Base-by-base conservation (phyloP, 2,797 vertebrate genomes). In the Acipenser transmontanus region DNA sequence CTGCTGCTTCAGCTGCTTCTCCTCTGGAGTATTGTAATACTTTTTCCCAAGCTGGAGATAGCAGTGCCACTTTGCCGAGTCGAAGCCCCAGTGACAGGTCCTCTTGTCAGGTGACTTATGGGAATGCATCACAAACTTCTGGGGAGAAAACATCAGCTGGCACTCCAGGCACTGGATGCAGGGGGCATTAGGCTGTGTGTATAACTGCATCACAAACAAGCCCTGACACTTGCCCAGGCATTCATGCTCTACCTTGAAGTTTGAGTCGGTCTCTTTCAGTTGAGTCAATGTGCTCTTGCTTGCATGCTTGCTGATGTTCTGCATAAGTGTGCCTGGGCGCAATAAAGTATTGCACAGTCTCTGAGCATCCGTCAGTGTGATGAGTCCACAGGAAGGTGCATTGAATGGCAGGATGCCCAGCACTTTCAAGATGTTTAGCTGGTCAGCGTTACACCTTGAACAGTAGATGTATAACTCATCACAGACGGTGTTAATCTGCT, bases 21-120 rank as follows among this genome's bases (percentile, higher is more conserved):
- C 95, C 82, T 97, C 92, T 1, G 94, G 88, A 0, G 92, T 94
- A 4, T 89, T 93, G n/a, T 86, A 74, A 84, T 96, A 95, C 84
- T 97, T 95, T 81, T 90, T 93, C 85, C 95, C 95, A 70, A 98
- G 82, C 47, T 98, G 95, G 79, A 99, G 85, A 75, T 99, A 98
- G 80, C 93, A 93, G 73, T 94, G 89, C 97, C 96, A 98, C 85
- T 97, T 97, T 76, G 95, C 92, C 0, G 96, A 98, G 69, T 99
- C 97, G 81, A 99, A 99, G 0, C 97, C 97, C 97, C 96, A 98
- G 82, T 98, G 97, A 75, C 96, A 97, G 69, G 97, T 99, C 86
- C 96, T 91, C 88, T 98, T 98, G 86, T 98, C 95, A 0, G 92
- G 93, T 65, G 93, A 91, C 68, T 95, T 92, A 82, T 98, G 97